A percentile compares a stretch with the other conserved stretches of the same genome.
Conservation (phyloP, 1,140 invertebrate genomes). For the Aphaenogaster rudis region DNA sequence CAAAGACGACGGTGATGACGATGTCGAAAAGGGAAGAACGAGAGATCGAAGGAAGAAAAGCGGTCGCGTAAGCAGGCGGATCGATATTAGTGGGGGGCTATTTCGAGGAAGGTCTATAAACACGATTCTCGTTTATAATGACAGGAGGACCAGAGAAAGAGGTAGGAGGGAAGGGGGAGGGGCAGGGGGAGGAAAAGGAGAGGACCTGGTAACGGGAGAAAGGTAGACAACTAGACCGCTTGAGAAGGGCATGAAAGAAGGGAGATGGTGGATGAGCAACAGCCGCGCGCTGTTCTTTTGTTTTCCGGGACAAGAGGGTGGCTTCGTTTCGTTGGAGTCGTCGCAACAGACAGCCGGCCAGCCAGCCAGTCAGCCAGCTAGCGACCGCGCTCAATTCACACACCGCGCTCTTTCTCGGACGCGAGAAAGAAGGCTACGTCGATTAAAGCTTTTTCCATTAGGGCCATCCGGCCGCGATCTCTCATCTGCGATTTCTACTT, state of each 20-base stretch:
- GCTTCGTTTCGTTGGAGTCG: constrained; percentile 78
- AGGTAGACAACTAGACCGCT: background rate
- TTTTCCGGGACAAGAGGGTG: constrained; percentile 80
- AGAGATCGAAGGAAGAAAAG: constrained; percentile 13
- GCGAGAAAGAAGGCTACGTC: constrained; percentile 58
- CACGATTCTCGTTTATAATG: constrained; percentile 55
- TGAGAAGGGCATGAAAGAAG: constrained; percentile 10
- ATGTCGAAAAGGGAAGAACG: background rate
- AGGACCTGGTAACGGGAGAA: background rate
- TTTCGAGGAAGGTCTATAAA: constrained; percentile 46
- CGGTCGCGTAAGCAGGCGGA: background rate
- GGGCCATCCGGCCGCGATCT: constrained; percentile 30
- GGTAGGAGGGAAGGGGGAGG: background rate
- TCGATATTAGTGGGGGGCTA: constrained; percentile 42
- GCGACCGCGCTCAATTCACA: background rate
- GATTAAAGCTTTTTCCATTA: constrained; percentile 51
- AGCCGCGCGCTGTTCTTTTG: constrained; percentile 79
- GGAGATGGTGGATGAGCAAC: constrained; percentile 71
- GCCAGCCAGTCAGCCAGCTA: background rate
- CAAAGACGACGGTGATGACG: constrained; percentile 31
- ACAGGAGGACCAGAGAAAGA: background rate
- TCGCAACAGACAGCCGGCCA: background rate
- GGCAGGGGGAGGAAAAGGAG: too few relatives aligned
- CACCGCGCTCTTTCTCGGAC: background rate
- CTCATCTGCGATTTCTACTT: constrained; percentile 56